These are phyloP conservation scores for Chiloscyllium plagiosum DNA, from an alignment of 2,113 vertebrate genomes.

Conservation along the genomic window DNA sequence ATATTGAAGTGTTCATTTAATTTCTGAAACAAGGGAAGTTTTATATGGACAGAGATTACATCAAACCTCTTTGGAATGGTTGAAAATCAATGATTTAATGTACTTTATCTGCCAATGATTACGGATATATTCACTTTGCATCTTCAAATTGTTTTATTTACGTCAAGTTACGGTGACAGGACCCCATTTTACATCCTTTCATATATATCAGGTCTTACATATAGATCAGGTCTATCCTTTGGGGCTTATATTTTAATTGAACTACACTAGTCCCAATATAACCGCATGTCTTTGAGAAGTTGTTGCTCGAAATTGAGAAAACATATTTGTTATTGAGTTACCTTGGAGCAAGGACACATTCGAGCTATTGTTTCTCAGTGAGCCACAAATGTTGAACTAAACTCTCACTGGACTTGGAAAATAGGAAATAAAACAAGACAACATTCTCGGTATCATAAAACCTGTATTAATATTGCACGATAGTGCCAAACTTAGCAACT, in stretches of 20 bases:
- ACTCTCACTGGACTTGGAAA: background rate
- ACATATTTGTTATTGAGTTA: background rate
- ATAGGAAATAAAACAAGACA: background rate
- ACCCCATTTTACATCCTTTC: background rate
- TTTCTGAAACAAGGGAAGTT: background rate
- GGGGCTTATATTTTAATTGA: background rate
- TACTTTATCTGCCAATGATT: background rate
- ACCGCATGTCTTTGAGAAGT: background rate
- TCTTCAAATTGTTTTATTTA: background rate
- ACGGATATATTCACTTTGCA: background rate
- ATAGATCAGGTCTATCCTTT: background rate
- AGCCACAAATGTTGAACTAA: background rate
- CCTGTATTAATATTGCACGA: background rate
- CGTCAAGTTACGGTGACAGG: background rate
- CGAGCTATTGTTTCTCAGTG: background rate
- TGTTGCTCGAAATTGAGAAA: background rate
- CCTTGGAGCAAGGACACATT: background rate
- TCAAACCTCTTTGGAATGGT: conserved; percentile 7
- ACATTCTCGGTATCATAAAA: background rate
- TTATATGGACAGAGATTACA: background rate
- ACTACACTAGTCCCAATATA: background rate
- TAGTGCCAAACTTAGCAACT: background rate
- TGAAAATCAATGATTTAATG: background rate
- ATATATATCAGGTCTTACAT: background rate
- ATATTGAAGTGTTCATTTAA: background rate